Conservation (phyloP, 2,113 vertebrate species). For the Riparia riparia region DNA sequence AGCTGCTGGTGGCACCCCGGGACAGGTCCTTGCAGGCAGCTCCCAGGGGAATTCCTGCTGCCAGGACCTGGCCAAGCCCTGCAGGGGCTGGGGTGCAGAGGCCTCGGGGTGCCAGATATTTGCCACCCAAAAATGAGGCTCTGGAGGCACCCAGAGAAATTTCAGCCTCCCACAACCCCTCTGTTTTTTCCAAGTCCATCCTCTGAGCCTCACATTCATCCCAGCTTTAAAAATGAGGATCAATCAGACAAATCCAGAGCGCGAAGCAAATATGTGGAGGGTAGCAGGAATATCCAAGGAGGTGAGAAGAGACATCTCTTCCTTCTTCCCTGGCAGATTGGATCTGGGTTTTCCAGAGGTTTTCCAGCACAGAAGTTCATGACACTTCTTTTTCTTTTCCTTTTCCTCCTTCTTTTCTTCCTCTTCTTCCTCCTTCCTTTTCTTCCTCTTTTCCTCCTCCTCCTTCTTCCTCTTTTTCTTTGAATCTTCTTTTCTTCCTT, state of each 20-base stretch:
- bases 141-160: neutral
- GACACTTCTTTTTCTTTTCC: neutral
- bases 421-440: neutral
- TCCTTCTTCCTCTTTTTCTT: too few relatives aligned
- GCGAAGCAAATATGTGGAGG: accelerated
- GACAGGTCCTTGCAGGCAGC: neutral
- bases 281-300: accelerated
- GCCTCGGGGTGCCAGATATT: too few relatives aligned
- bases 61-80: neutral
- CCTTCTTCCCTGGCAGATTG: neutral
- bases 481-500: neutral
- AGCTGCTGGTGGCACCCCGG: accelerated
- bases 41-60: neutral
- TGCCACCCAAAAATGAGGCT: neutral
- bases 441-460: neutral
- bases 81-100: accelerated
- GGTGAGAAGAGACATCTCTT: neutral
- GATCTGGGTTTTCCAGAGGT: neutral
- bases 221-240: accelerated
- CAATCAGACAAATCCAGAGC: neutral
- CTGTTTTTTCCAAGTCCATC: accelerated
- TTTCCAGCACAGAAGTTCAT: neutral
- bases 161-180: neutral
- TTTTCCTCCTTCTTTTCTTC: neutral
- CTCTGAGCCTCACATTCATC: accelerated